Evolutionary conservation across 2,888 invertebrate species (phyloP), one percentile per base, ranked within the genome.

Genomic region (Acrocyrtus sp.): DNA sequence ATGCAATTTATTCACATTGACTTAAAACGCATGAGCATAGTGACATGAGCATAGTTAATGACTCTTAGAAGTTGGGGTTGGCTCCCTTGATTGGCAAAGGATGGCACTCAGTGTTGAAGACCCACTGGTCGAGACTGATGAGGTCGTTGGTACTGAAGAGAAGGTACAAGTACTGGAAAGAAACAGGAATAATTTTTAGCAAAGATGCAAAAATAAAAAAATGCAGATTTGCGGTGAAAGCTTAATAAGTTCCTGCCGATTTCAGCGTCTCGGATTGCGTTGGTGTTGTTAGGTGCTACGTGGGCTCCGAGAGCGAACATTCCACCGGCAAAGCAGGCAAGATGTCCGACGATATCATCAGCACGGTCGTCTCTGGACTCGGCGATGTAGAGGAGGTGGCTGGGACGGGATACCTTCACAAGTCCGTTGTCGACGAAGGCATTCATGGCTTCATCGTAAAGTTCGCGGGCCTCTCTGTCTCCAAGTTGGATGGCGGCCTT

Each of bases 81-180:
- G 87, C 87, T 45, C 90, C 90, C 83, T 89, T 91, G 82, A 98
- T 90, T 17, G 98, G 98, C 81, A 99, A 87, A 3, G 98, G 95
- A 86, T 99, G 99, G 1, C 97, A 98, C 85, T 99, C 99, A 0
- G 98, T 98, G 86, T 99, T 99, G 87, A 97, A 95, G 61, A 99
- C 97, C 98, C 98, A 99, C 83, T 96, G 91, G 85, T 98, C 94
- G 63, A 99, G 87, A 0, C 95, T 90, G 81, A 99, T 86, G 76
- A 96, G 88, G 69, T 90, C 89, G 84, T 98, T 97, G 26, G 88
- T 87, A 68, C 96, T 92, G 89, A 96, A 99, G 80, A 98, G 88
- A 81, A 99, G 89, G 87, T 97, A 99, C 78, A 99, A 89, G 86
- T 98, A 98, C 92, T 94, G 89, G 15, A 89, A 89, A 79, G 82